Base-by-base conservation (phyloP, 2,888 invertebrate species). In the Acronicta psi region DNA sequence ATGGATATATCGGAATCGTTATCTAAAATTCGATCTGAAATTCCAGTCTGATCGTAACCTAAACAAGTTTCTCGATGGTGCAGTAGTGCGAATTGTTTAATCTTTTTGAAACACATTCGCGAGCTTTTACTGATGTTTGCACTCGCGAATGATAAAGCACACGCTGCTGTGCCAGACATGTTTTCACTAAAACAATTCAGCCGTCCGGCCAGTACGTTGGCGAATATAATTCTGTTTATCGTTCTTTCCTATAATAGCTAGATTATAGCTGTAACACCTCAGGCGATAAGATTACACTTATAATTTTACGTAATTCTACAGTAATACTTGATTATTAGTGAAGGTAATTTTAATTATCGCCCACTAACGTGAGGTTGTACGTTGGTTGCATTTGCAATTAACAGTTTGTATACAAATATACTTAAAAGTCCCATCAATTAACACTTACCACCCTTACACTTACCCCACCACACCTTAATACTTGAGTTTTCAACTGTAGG, bases 141-240 rank as follows among this genome's bases (percentile, higher is more conserved):
- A 86, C 84, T 85, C 70, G 81, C 82, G 82, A 90, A 87, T 89
- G 90, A 90, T 90, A 89, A 78, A 89, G 83, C 81, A 82, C 90
- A 88, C 74, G 67, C 82, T 75, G 83, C 78, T 75, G 75, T 72
- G 75, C 81, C 81, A 82, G 82, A 82, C 78, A 75, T 84, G 82
- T 85, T 88, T 86, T 79, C 73, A 78, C 79, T 82, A 82, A 83
- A 85, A 83, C 85, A 84, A 83, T 84, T 68, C 69, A 72, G 75
- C 66, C 69, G 58, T 69, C 69, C 58, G 68, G 62, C 53, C 56
- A 59, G 73, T 75, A 69, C 53, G 63, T 64, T 57, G 59, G 69
- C 62, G 60, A 79, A 77, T 75, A 70, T 73, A 79, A 79, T 80
- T 81, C 62, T 77, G 68, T 75, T 79, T 77, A 59, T 75, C 75